Base-by-base conservation (phyloP, 2,888 invertebrate species). In the Onchidella celtica region DNA sequence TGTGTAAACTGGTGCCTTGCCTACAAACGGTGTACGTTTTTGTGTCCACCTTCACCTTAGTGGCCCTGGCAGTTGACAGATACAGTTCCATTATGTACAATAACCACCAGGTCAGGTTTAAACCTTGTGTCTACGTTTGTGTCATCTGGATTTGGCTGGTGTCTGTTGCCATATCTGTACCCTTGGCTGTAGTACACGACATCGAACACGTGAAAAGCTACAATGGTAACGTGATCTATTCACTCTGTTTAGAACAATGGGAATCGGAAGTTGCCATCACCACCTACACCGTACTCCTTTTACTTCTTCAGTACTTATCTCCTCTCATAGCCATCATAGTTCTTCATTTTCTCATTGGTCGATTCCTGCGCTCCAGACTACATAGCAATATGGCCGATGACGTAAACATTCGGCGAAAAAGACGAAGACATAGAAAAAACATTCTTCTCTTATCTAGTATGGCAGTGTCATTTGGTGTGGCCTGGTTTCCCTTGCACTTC, bases 201-300 rank as follows among this genome's bases (percentile, higher is more conserved):
- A 75, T 89, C 2, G 85, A 92, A 78, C 86, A 88, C 24, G 91
- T 92, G 9, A 84, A 79, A 57, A 83, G 87, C 40, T 57, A 88
- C 82, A 73, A 81, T n/a, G 87, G 88, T 4, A 86, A 93, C 32
- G 86, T 93, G 11, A 85, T 93, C 63, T 94, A 93, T 88, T 90
- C 92, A 38, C 89, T 92, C 29, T 90, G 90, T 65, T 65, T 88
- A 65, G 90, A 90, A 75, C 83, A 85, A 29, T 90, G 89, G 89
- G 84, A 85, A n/a, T 87, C 87, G 3, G 70, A 83, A 27, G 14
- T 59, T 9, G 68, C 78, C 3, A 84, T 86, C 36, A 85, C 85
- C 32, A 61, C 83, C 14, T 89, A 89, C 83, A 88, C 87, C 0
- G 61, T 85, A 11, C 74, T 84, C 38, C 81, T 89, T 11, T 83